Evolutionary conservation across 2,113 vertebrate species (phyloP).

Genomic region (Hippocampus guttulatus): DNA sequence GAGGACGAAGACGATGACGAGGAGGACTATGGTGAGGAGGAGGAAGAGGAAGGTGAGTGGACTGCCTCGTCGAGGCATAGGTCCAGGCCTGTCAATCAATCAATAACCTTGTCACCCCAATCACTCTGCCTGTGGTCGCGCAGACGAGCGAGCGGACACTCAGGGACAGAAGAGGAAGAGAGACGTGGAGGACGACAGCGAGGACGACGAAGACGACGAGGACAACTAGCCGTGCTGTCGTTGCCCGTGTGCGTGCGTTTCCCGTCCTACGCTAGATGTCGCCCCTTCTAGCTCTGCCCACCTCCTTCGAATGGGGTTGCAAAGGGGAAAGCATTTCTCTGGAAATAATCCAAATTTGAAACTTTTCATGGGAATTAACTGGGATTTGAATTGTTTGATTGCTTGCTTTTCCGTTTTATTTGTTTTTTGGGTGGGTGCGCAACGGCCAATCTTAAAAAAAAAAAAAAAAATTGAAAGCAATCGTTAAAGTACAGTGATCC

Average conservation of each 20-base stretch:
- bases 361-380: neutral
- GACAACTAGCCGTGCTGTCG: conserved; percentile 63
- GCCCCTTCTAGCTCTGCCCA: neutral
- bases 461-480: no score
- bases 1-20: conserved; percentile 87
- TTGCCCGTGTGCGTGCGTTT: neutral
- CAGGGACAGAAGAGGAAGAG: conserved; percentile 94
- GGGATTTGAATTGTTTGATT: no score
- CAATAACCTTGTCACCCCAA: neutral
- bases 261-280: conserved; percentile 1
- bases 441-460: no score
- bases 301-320: neutral
- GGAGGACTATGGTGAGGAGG: conserved; percentile 91
- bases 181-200: conserved; percentile 82
- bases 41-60: conserved; percentile 77
- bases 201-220: conserved; percentile 70
- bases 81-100: neutral
- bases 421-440: no score
- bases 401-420: no score
- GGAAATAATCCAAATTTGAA: neutral
- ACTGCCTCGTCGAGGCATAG: conserved; percentile 46
- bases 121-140: neutral
- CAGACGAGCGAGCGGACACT: conserved; percentile 52
- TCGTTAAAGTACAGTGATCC: no score
- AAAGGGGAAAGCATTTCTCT: neutral